Conservation (phyloP, 2,797 vertebrate genomes). For the Falco rusticolus region DNA sequence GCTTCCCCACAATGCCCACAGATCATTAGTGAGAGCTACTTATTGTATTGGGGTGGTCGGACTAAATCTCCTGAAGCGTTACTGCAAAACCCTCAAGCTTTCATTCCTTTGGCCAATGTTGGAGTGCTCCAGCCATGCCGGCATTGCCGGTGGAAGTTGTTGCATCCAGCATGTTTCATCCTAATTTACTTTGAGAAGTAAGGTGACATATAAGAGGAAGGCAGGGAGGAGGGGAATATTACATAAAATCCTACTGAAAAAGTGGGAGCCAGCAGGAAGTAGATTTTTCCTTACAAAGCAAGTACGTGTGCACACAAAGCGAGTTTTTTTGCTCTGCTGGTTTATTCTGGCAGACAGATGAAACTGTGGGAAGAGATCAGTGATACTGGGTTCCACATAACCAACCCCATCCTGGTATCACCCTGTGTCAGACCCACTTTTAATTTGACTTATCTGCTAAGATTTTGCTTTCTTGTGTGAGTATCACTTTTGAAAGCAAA, state of each 20-base stretch:
- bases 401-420: neutral
- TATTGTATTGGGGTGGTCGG: neutral
- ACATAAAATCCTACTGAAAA: neutral
- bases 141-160: neutral
- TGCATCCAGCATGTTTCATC: neutral
- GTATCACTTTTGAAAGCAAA: neutral
- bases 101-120: fast-evolving
- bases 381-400: neutral
- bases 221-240: neutral
- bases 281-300: conserved; percentile 28
- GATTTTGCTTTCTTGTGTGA: neutral
- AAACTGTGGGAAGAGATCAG: conserved; percentile 3
- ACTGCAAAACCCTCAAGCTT: neutral
- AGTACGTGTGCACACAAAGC: neutral
- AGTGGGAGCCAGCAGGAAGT: conserved; percentile 3
- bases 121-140: fast-evolving
- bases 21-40: neutral
- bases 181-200: neutral
- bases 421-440: neutral
- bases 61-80: neutral
- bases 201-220: neutral
- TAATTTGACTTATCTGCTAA: neutral
- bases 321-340: neutral
- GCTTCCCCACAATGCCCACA: neutral
- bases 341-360: conserved; percentile 17